These are phyloP conservation scores for Lampris megalopsis DNA, from an alignment of 2,113 vertebrate species.

Conservation along the genomic window DNA sequence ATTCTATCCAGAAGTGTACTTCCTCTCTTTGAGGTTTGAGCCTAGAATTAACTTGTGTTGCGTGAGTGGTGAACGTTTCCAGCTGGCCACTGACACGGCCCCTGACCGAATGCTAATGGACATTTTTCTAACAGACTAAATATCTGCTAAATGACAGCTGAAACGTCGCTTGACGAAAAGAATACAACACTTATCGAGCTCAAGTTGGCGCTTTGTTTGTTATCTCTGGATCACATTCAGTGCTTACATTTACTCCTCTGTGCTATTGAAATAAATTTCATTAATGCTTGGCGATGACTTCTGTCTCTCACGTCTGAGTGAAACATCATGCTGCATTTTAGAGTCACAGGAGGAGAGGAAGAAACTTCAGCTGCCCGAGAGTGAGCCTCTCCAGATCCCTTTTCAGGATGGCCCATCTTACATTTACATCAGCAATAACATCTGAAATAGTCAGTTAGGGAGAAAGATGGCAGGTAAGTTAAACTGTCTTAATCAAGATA, in stretches of 20 bases:
- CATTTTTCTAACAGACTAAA: slow-evolving; percentile 34
- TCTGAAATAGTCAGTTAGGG: slow-evolving; percentile 35
- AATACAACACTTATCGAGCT: slow-evolving; percentile 24
- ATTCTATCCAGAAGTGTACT: slow-evolving; percentile 12
- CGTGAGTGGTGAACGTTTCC: slow-evolving; percentile 42
- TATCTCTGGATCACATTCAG: slow-evolving; percentile 40
- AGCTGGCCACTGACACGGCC: slow-evolving; percentile 23
- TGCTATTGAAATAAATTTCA: slow-evolving; percentile 44
- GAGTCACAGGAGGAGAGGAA: slow-evolving; percentile 33
- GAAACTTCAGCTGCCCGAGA: slow-evolving; percentile 50
- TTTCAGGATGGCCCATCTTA: slow-evolving; percentile 51
- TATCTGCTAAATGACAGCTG: slow-evolving; percentile 39
- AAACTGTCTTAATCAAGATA: slow-evolving; percentile 31
- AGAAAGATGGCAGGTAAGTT: slow-evolving; percentile 13
- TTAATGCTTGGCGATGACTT: slow-evolving; percentile 25
- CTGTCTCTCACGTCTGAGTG: slow-evolving; percentile 24
- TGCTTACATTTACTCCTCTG: slow-evolving; percentile 23
- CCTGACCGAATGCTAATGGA: slow-evolving; percentile 13
- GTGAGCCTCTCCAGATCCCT: slow-evolving; percentile 50
- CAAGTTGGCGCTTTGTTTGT: slow-evolving; percentile 51
- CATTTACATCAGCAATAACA: slow-evolving; percentile 58
- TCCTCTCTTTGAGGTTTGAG: slow-evolving; percentile 22
- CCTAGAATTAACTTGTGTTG: slow-evolving; percentile 49
- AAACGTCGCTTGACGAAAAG: slow-evolving; percentile 18
- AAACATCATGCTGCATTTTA: slow-evolving; percentile 38